Percentiles rank a stretch among this genome's conserved stretches.
Conservation (phyloP, 2,113 vertebrate species). For the Abramis brama region DNA sequence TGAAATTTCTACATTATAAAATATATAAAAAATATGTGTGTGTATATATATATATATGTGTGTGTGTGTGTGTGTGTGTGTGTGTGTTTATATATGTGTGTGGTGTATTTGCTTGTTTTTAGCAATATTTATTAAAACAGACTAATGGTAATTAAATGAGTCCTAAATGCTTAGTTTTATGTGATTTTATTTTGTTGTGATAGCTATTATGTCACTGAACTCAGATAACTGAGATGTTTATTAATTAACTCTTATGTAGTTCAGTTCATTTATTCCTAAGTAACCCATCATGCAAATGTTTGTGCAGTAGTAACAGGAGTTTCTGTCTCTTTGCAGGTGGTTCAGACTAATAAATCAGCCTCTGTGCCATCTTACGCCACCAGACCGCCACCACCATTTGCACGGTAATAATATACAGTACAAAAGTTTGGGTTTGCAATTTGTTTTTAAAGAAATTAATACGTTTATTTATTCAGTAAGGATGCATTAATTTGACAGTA, state of each 20-base stretch:
- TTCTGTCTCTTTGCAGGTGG: slow-evolving; percentile 63
- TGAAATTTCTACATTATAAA: no score
- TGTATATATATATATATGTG: no score
- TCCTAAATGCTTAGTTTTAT: not conserved
- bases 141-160: not conserved
- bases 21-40: no score
- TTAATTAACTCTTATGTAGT: not conserved
- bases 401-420: slow-evolving; percentile 35
- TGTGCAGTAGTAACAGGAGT: not conserved
- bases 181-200: not conserved
- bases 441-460: not conserved
- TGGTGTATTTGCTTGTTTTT: not conserved
- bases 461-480: not conserved
- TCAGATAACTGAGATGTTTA: not conserved
- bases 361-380: slow-evolving; percentile 47
- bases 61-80: no score
- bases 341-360: slow-evolving; percentile 63
- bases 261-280: not conserved
- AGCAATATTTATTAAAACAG: not conserved
- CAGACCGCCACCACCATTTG: slow-evolving; percentile 66
- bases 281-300: not conserved
- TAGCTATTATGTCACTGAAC: slow-evolving; percentile 2
- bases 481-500: not conserved
- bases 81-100: no score
- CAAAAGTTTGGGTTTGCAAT: not conserved